Base-by-base conservation (phyloP, 2,797 vertebrate genomes). In the Protonibea diacanthus region DNA sequence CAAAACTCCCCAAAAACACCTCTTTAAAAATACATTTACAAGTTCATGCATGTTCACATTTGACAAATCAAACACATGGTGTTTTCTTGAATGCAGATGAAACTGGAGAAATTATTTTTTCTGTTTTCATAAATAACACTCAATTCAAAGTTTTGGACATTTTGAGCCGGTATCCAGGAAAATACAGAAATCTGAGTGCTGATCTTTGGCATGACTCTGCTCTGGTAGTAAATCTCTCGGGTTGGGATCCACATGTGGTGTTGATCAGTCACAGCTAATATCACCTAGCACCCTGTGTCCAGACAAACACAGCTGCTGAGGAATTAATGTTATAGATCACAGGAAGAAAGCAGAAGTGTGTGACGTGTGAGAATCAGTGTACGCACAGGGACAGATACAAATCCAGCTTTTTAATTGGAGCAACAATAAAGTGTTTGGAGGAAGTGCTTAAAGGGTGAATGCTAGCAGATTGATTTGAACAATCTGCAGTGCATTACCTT, bases 211-310 rank as follows among this genome's bases (percentile, higher is more conserved):
- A 71, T 13, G 55, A 40, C 74, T 79, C 81, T 40, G 85, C 82
- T 89, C 64, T 80, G 74, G 83, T 63, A 78, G 75, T 84, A 89
- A 88, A 88, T 85, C 78, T 86, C 83, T 62, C 5, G 15, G 42
- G 74, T 79, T 81, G 33, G 63, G 86, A 86, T 89, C 77, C 80
- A 87, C 89, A 92, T 89, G 84, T 93, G 93, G 77, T 88, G 78
- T 84, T 89, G 87, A 90, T 93, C 89, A 92, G 92, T 94, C 92
- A 93, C 89, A 90, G 90, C 81, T 88, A 91, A 92, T 89, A 91
- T 91, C 89, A 88, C 81, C 84, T 82, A 81, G 83, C 86, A 84
- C 81, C 85, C 85, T 81, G 78, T 75, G 74, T 86, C 67, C 83
- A 87, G 78, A 83, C 78, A 87, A 91, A 89, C 89, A 84, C 92